Evolutionary conservation across 2,888 invertebrate species (phyloP).

Genomic region (Standfussiana lucernea): DNA sequence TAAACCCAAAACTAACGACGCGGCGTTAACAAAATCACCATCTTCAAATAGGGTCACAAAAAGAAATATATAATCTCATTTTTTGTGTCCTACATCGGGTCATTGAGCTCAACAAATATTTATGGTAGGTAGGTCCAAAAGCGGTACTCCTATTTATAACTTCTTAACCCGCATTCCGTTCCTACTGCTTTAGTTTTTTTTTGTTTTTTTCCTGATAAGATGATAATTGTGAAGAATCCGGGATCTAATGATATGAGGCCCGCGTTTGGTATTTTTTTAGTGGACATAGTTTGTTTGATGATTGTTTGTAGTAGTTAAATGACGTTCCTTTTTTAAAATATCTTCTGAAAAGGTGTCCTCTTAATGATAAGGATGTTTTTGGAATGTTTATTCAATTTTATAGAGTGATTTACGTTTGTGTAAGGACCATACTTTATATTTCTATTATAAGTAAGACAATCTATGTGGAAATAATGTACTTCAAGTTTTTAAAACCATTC

Average conservation of each 20-base stretch:
- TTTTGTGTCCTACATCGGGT: slow-evolving; percentile 30
- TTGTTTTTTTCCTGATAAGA: slow-evolving; percentile 48
- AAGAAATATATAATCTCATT: background rate
- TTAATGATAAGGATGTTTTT: slow-evolving; percentile 12
- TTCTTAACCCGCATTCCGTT: slow-evolving; percentile 45
- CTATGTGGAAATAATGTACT: background rate
- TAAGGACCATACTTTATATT: background rate
- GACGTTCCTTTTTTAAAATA: slow-evolving; percentile 14
- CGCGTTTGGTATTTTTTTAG: slow-evolving; percentile 23
- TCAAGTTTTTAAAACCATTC: background rate
- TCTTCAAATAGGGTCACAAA: background rate
- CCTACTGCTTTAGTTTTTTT: slow-evolving; percentile 29
- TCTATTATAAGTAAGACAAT: background rate
- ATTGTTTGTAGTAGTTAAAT: background rate
- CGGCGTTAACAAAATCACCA: background rate
- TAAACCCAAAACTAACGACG: background rate
- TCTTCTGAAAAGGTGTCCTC: background rate
- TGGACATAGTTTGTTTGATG: background rate
- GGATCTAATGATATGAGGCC: background rate
- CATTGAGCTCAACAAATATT: slow-evolving; percentile 50
- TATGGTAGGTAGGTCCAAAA: background rate
- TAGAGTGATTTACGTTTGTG: background rate
- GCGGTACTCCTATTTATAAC: background rate
- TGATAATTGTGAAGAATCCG: background rate
- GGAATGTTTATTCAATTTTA: slow-evolving; percentile 1